Base-by-base conservation (phyloP, 2,113 vertebrate species). In the Desmodus rotundus region DNA sequence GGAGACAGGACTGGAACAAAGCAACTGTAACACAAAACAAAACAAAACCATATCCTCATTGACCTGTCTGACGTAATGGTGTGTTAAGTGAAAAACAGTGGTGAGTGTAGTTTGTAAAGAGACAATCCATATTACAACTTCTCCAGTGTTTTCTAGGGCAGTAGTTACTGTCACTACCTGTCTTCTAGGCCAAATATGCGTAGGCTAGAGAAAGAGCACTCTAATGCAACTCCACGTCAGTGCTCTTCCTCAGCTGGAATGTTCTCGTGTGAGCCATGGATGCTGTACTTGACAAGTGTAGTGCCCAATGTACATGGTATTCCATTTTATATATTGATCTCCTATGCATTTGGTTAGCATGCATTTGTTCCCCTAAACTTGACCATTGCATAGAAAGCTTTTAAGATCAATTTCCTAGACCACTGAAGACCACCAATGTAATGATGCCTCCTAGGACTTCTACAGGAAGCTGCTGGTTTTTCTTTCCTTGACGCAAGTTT, bases 311-410 rank as follows among this genome's bases (percentile, higher is more conserved):
- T 80, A 96, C 84, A 94, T 83, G 11, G 11, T 36, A 28, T 63
- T 68, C 8, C 80, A 2, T 50, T 50, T 90, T 88, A 36, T 65
- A 94, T 91, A 70, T 65, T 85, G 92, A 90, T 54, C 88, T 89
- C 54, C 65, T 93, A 1, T 83, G 73, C 76, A 65, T 91, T 83
- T 90, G 56, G 45, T 87, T 81, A 85, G 38, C 52, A 76, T 70
- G 14, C 24, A 24, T 78, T 84, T 94, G 76, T 90, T 84, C 31
- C 36, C 26, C 56, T 95, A 77, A 86, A 89, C 63, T 73, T 87
- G 41, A 20, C 63, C 63, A 87, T 76, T 83, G 94, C 76, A 70
- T 82, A 87, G 76, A 63, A 80, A 26, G 43, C 81, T 94, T 95
- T 72, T 89, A 90, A 81, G 61, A 74, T 83, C 52, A 77, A 54